These are phyloP conservation scores for Poeciliopsis presidionis DNA, from an alignment of 2,797 vertebrate species.

Conservation along the genomic window DNA sequence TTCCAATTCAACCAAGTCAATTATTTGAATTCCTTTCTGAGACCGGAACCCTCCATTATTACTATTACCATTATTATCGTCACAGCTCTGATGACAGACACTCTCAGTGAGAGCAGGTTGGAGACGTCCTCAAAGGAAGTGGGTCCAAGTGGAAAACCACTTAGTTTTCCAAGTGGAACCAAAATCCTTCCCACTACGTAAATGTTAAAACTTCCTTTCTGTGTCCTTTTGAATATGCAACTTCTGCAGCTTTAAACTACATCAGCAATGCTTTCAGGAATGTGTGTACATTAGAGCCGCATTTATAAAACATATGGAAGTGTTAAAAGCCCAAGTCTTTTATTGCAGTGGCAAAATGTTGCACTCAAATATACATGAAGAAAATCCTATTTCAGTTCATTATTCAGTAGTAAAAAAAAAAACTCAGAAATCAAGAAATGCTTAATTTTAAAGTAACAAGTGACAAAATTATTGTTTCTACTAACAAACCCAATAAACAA, in stretches of 20 bases:
- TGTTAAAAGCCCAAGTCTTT: not conserved
- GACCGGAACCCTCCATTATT: no score
- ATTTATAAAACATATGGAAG: not conserved
- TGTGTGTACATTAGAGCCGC: not conserved
- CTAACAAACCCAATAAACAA: not conserved
- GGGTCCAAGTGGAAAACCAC: no score
- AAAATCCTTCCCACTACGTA: not conserved
- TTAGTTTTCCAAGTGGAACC: not conserved
- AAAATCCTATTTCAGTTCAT: not conserved
- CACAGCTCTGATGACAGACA: no score
- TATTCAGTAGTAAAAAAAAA: not conserved
- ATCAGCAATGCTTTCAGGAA: not conserved
- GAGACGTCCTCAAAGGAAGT: no score
- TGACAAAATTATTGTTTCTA: not conserved
- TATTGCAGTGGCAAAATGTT: not conserved
- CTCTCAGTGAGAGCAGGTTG: no score
- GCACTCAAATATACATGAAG: not conserved
- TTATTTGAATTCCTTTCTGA: no score
- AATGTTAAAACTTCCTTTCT: not conserved
- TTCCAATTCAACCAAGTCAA: no score
- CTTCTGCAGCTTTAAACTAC: not conserved
- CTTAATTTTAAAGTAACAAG: not conserved
- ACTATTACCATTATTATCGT: no score
- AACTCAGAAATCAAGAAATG: not conserved
- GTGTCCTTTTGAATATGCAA: not conserved